Evolutionary conservation across 2,888 invertebrate genomes (phyloP).

Genomic region (Tiliacea aurago): DNA sequence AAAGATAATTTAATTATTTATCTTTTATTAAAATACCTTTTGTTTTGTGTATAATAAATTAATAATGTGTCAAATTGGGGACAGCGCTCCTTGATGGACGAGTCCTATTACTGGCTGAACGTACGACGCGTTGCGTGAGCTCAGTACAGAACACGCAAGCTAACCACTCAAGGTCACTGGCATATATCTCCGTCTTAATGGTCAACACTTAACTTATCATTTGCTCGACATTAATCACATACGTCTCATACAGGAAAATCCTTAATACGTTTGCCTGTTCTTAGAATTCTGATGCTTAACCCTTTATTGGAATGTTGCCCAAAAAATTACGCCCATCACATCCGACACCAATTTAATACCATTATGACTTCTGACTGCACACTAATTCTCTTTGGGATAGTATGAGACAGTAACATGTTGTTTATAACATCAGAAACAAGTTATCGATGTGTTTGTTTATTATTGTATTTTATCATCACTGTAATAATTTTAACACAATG

Average conservation of each 20-base stretch:
- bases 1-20: too few relatives aligned
- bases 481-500: neutral
- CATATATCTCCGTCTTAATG: too few relatives aligned
- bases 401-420: conserved; percentile 10
- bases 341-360: conserved; percentile 36
- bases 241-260: conserved; percentile 1
- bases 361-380: conserved; percentile 16
- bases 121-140: too few relatives aligned
- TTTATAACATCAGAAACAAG: conserved; percentile 16
- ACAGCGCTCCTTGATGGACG: too few relatives aligned
- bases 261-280: conserved; percentile 5
- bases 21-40: too few relatives aligned
- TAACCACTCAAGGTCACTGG: too few relatives aligned
- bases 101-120: too few relatives aligned
- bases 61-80: too few relatives aligned
- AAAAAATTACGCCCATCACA: conserved; percentile 13
- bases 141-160: too few relatives aligned
- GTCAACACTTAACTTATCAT: neutral
- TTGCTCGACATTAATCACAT: conserved; percentile 14
- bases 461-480: neutral
- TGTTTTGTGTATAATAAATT: too few relatives aligned
- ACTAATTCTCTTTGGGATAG: conserved; percentile 23
- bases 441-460: neutral
- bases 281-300: conserved; percentile 22
- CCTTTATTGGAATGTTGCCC: conserved; percentile 35